Percentiles rank a stretch among this genome's conserved stretches.
These are phyloP conservation scores for Parauchenoglanis punctatus DNA, from an alignment of 2,797 vertebrate species.

Conservation along the genomic window DNA sequence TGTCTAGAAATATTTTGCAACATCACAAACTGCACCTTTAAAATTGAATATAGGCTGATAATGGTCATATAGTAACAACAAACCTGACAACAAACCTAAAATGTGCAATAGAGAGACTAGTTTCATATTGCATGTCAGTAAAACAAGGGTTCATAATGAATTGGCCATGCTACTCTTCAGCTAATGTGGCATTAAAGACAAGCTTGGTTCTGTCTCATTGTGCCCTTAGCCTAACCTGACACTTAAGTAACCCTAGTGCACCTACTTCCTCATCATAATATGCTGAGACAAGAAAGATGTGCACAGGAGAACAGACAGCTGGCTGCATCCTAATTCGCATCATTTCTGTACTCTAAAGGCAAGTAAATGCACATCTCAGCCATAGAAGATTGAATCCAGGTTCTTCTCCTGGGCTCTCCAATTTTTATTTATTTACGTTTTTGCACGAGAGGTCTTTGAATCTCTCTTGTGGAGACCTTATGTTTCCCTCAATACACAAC, in stretches of 20 bases:
- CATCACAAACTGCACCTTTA: constrained; percentile 2
- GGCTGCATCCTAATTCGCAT: background rate
- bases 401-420: background rate
- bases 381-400: background rate
- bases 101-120: background rate
- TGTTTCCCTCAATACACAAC: background rate
- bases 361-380: constrained; percentile 12
- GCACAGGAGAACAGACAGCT: constrained; percentile 14
- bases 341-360: background rate
- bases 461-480: background rate
- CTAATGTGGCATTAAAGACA: background rate
- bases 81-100: background rate
- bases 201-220: constrained; percentile 8
- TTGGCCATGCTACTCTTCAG: background rate
- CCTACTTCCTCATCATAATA: constrained; percentile 6
- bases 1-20: background rate
- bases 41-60: background rate
- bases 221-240: constrained; percentile 31
- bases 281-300: constrained; percentile 10
- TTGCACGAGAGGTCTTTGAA: background rate
- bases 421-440: background rate
- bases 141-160: background rate
- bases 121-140: background rate
- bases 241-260: background rate
- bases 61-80: background rate